Base-by-base conservation (phyloP, 2,888 invertebrate species). In the Spilosoma lubricipeda region DNA sequence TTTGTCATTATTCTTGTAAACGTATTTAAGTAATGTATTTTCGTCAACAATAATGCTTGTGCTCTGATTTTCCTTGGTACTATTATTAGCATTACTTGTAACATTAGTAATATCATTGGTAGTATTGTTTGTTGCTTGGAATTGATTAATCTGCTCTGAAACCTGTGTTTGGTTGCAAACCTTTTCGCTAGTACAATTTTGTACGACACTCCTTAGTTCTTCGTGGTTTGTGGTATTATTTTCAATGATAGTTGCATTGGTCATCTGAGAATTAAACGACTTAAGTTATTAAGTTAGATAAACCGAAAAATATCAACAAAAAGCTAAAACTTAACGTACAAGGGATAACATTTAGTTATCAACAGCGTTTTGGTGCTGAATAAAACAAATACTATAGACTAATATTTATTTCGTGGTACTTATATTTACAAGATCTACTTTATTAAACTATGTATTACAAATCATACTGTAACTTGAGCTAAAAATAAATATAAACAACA, bases 21-120 rank as follows among this genome's bases (percentile, higher is more conserved):
- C 89, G 77, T 94, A 94, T 85, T 94, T 93, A 59, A 92, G 77
- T 39, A 93, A 80, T 30, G 89, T 89, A 76, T 92, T 89, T 67
- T 79, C 86, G 59, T 87, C 84, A 11, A 74, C 80, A 42, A 80
- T 73, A 66, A 87, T 87, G 48, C 65, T 73, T 70, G 78, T 69
- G 18, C 78, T 80, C 42, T 75, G 66, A 65, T 75, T 86, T 66
- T 64, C 71, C 72, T 71, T 68, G 15, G 73, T 76, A 42, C 11
- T 59, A 8, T n/a, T 71, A 5, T n/a, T 52, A 13, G 65, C 52
- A 23, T 42, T 71, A 11, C 27, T 63, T 63, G 73, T 69, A 33
- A 71, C 74, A 30, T 77, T 68, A 13, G 18, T 72, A 48, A 18
- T 52, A 30, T 73, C 73, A 30, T 59, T 59, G 1, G 18, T 20